phyloP scores from a whole-genome alignment of 1,140 invertebrate genomes.

The Chlorops oryzae region DNA sequence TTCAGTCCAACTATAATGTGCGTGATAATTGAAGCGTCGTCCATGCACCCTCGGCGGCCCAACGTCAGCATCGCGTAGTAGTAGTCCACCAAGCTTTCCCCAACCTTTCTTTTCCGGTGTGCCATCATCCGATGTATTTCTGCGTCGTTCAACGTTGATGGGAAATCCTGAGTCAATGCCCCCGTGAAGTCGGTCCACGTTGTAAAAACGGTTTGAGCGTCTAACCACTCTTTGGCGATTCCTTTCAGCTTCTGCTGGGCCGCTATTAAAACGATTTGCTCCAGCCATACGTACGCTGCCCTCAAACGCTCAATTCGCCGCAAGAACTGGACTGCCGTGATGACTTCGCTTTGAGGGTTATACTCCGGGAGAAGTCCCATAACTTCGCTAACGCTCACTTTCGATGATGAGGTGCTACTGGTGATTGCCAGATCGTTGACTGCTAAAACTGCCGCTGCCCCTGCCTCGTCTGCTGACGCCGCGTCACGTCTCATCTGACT shows the following conservation, averaged over 20 bases:
- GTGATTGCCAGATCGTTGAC: no score
- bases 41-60: not conserved
- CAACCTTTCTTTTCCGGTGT: not conserved
- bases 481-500: no score
- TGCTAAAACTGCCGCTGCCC: no score
- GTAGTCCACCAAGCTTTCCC: not conserved
- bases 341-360: no score
- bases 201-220: constrained; percentile 1
- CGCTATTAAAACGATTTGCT: not conserved
- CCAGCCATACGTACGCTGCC: no score
- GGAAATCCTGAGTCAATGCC: not conserved
- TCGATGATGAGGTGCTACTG: no score
- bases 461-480: no score
- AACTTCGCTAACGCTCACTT: no score
- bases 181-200: constrained; percentile 1
- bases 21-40: not conserved
- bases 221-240: constrained; percentile 4
- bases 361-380: no score
- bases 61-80: constrained; percentile 3
- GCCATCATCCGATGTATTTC: not conserved
- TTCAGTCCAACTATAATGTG: not conserved
- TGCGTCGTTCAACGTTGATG: not conserved
- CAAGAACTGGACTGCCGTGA: no score
- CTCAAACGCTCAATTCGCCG: no score
- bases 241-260: not conserved